Base-by-base conservation (phyloP, 1,140 invertebrate genomes). In the Saccostrea echinata region DNA sequence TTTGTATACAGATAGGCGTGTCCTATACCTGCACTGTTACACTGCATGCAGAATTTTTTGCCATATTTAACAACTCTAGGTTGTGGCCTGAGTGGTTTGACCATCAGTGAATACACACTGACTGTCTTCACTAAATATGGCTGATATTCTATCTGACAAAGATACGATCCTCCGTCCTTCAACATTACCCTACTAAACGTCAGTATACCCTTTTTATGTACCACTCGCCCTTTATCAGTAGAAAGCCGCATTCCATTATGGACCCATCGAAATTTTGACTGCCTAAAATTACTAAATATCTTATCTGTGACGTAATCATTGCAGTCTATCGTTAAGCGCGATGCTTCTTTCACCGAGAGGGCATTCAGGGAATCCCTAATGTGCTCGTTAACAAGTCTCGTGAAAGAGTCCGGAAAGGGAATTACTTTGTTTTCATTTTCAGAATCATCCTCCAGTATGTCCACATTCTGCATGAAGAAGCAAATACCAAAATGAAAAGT, bases 231-330 rank as follows among this genome's bases (percentile, higher is more conserved):
- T 33, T 16, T 33, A 16, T 76, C 68, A 33, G 30, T 27, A 33
- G 11, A 11, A 18, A 30, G 30, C 4, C 24, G 68, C 68, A 76
- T 76, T 30, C 68, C 68, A 30, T 76, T 76, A 76, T 76, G 68
- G 27, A 76, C 27, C 68, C 68, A 76, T 30, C 68, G 68, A 76
- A 30, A 76, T 76, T 76, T 76, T 3, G 68, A 24, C 30, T 76
- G 68, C 4, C 68, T 24, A 33, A 76, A 76, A 18, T 76, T 76
- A 16, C 24, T 24, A 12, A 76, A 12, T 13, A 76, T 27, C 68
- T 76, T 76, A 9, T 13, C 27, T 27, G 68, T 76, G 30, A 76
- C 68, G 68, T 76, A 16, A 33, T 76, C 33, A 16, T 8, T 33
- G 68, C 68, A 76, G 24, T 76, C 27, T 27, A 76, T 24, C 12